phyloP scores from a whole-genome alignment of 2,888 invertebrate species.

The Synanthedon tipuliformis region DNA sequence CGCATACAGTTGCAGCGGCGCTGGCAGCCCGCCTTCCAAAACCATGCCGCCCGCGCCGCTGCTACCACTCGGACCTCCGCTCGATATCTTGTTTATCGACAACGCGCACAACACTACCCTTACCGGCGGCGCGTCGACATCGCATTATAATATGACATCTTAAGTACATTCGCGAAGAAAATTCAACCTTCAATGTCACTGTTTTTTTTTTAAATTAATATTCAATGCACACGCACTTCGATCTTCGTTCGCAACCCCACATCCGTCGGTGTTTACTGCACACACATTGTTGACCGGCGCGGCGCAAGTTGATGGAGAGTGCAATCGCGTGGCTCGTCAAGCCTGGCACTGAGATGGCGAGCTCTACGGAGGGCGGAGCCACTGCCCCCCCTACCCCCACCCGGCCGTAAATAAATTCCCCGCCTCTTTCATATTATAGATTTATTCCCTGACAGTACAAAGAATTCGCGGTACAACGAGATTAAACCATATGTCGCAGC shows the following conservation, averaged over 20 bases:
- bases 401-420: conserved; percentile 54
- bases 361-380: conserved; percentile 46
- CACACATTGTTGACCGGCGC: conserved; percentile 12
- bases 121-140: conserved; percentile 15
- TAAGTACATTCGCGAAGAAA: conserved; percentile 4
- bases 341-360: conserved; percentile 63
- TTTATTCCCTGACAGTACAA: conserved; percentile 60
- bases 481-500: conserved; percentile 56
- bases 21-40: conserved; percentile 76
- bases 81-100: conserved; percentile 46
- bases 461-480: conserved; percentile 46
- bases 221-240: conserved; percentile 2
- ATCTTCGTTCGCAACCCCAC: conserved; percentile 3
- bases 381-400: conserved; percentile 42
- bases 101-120: conserved; percentile 28
- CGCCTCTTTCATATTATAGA: conserved; percentile 70
- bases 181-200: conserved; percentile 7
- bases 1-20: conserved; percentile 77
- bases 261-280: conserved; percentile 13
- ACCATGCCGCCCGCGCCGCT: conserved; percentile 65
- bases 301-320: conserved; percentile 14
- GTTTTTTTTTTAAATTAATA: conserved; percentile 8
- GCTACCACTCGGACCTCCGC: conserved; percentile 17
- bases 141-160: conserved; percentile 32
- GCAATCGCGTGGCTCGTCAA: conserved; percentile 27